Conservation (phyloP, 2,797 vertebrate genomes). For the Dryobates pubescens region DNA sequence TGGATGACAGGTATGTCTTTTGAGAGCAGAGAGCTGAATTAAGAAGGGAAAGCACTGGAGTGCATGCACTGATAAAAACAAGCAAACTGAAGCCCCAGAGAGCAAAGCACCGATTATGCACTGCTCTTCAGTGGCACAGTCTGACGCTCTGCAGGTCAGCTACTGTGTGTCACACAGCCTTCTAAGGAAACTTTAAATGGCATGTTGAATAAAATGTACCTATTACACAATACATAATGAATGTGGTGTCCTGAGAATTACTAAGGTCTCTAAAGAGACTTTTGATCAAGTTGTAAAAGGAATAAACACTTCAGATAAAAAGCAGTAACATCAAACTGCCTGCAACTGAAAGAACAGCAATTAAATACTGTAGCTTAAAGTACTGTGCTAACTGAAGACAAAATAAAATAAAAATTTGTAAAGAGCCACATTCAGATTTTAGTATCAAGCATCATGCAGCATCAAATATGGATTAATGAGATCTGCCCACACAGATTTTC, state of each 20-base stretch:
- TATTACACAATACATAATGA: not conserved
- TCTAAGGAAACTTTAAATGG: not conserved
- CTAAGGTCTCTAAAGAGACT: not conserved
- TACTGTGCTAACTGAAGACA: not conserved
- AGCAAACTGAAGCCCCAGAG: not conserved
- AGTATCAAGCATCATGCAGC: not conserved
- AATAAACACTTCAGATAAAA: not conserved
- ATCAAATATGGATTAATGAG: not conserved
- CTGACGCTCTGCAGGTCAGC: not conserved
- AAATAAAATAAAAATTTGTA: not conserved
- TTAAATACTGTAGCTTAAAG: not conserved
- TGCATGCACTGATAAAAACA: not conserved
- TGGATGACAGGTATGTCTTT: not conserved
- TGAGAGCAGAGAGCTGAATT: not conserved
- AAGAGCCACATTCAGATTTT: not conserved
- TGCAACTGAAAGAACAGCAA: not conserved
- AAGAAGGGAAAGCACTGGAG: not conserved
- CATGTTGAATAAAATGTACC: not conserved
- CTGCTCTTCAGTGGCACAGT: fast-evolving
- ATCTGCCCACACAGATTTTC: not conserved
- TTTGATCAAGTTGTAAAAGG: not conserved
- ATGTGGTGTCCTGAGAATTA: not conserved
- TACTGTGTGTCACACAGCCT: fast-evolving
- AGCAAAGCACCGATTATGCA: not conserved
- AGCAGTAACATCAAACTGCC: not conserved